Percentiles rank a stretch among this genome's conserved stretches.
These are phyloP conservation scores for Rhopalosiphum padi DNA, from an alignment of 1,140 invertebrate genomes.

Conservation along the genomic window DNA sequence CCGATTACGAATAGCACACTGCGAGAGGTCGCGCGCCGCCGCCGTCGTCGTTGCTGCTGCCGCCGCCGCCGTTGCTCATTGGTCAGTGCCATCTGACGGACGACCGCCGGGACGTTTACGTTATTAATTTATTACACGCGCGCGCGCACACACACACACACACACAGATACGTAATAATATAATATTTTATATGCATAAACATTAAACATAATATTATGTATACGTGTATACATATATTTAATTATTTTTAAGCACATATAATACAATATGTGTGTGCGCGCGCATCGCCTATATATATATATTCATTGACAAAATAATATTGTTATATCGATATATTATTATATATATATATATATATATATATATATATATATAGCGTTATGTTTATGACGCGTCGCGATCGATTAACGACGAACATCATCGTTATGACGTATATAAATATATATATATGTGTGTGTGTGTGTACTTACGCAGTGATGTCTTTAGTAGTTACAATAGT, in stretches of 20 bases:
- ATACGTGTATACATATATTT: background rate
- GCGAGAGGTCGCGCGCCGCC: conserved; percentile 53
- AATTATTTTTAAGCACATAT: background rate
- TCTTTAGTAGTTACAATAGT: background rate
- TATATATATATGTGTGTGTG: background rate
- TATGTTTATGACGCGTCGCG: background rate
- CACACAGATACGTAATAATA: background rate
- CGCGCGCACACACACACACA: no score
- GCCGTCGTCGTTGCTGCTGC: background rate
- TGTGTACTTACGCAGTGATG: background rate
- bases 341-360: background rate
- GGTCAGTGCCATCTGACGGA: conserved; percentile 58
- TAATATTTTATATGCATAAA: background rate
- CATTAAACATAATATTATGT: background rate
- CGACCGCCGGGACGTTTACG: conserved; percentile 29
- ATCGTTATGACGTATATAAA: background rate
- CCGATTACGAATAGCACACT: conserved; percentile 57
- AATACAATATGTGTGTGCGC: background rate
- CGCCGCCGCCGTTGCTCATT: conserved; percentile 37
- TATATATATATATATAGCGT: background rate
- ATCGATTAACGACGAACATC: background rate
- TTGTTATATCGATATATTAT: background rate
- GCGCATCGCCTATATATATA: background rate
- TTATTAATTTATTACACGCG: conserved; percentile 14
- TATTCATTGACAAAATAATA: background rate